Evolutionary conservation across 2,113 vertebrate species (phyloP).

Genomic region (Ptyas mucosa): DNA sequence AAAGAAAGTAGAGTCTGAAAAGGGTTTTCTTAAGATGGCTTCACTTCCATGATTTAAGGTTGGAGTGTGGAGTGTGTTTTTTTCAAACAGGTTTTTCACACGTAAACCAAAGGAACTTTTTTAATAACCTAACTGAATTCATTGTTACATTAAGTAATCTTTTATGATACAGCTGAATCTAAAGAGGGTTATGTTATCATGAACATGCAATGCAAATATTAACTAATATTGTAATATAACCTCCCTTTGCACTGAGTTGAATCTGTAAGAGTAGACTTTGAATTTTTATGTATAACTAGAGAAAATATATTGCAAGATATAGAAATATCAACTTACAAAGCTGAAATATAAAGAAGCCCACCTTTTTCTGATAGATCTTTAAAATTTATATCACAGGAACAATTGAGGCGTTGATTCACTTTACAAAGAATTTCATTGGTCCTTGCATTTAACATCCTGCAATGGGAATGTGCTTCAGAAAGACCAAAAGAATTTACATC

Average conservation of each 20-base stretch:
- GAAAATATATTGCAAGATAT: neutral
- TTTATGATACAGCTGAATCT: neutral
- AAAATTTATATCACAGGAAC: constrained; percentile 49
- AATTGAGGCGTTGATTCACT: constrained; percentile 32
- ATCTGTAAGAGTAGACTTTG: neutral
- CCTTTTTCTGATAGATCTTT: constrained; percentile 17
- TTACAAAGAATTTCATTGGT: constrained; percentile 51
- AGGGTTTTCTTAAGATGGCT: neutral
- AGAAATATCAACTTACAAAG: neutral
- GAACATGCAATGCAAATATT: neutral
- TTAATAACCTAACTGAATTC: neutral
- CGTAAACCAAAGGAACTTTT: neutral
- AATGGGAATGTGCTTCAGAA: constrained; percentile 33
- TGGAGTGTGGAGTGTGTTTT: neutral
- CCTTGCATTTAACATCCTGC: constrained; percentile 54
- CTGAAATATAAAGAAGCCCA: constrained; percentile 35
- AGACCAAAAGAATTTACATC: neutral
- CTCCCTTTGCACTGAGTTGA: neutral
- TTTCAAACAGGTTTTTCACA: neutral
- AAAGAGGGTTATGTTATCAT: neutral
- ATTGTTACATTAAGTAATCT: neutral
- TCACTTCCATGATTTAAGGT: neutral
- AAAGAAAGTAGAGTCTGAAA: neutral
- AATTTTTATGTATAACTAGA: neutral
- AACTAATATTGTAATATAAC: neutral